These are phyloP conservation scores for Neolamprologus modestus DNA, from an alignment of 2,113 vertebrate species.

Conservation along the genomic window DNA sequence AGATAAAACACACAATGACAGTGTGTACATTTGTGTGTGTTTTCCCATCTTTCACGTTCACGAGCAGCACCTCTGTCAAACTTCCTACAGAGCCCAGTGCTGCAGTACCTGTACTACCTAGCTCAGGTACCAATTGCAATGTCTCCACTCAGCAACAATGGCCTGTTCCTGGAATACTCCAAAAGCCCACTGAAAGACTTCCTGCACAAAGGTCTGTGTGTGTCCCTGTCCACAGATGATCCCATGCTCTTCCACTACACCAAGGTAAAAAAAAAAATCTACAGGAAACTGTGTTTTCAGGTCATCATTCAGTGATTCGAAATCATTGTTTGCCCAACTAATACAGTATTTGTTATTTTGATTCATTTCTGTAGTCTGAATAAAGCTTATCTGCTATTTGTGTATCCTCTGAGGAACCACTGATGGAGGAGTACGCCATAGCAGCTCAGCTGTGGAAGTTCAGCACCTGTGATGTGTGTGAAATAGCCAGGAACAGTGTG, in stretches of 20 bases:
- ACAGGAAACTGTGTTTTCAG: neutral
- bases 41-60: neutral
- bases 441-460: slow-evolving; percentile 97
- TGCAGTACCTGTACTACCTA: slow-evolving; percentile 93
- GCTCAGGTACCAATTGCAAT: slow-evolving; percentile 93
- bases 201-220: slow-evolving; percentile 85
- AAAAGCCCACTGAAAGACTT: slow-evolving; percentile 89
- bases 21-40: neutral
- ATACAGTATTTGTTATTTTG: neutral
- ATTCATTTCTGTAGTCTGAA: neutral
- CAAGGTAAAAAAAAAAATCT: slow-evolving; percentile 73
- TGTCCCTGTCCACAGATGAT: slow-evolving; percentile 90
- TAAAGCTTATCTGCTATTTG: neutral
- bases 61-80: neutral
- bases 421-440: slow-evolving; percentile 96
- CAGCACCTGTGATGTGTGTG: slow-evolving; percentile 90
- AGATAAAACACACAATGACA: neutral
- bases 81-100: slow-evolving; percentile 80
- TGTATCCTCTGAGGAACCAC: slow-evolving; percentile 75
- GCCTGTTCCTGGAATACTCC: slow-evolving; percentile 89
- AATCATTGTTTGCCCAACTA: neutral
- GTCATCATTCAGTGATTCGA: neutral
- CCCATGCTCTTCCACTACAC: slow-evolving; percentile 97
- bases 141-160: slow-evolving; percentile 96
- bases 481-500: slow-evolving; percentile 91